Conservation (phyloP, 1,140 invertebrate genomes). For the Portunus trituberculatus region DNA sequence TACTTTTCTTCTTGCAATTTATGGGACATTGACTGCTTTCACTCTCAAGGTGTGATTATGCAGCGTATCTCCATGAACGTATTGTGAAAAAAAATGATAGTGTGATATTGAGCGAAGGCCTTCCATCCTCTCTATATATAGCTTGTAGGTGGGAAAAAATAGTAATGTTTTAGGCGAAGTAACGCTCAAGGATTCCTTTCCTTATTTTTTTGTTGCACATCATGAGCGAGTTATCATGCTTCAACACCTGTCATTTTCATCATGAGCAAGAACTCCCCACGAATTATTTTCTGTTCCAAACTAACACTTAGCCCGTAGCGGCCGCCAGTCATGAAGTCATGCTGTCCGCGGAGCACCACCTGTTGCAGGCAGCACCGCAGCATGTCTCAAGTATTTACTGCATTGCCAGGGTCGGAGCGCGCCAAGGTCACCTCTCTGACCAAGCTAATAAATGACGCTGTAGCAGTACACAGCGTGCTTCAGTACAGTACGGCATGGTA, state of each 20-base stretch:
- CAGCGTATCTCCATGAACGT: too few species aligned
- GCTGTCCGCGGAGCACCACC: neutral
- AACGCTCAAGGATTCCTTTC: neutral
- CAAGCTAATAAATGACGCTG: neutral
- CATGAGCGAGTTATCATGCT: neutral
- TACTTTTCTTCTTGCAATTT: too few species aligned
- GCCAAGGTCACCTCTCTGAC: neutral
- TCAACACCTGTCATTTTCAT: constrained; percentile 10
- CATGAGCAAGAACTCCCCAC: neutral
- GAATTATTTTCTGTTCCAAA: neutral
- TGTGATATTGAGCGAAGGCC: too few species aligned
- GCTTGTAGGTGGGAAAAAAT: too few species aligned
- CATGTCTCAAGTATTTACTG: neutral
- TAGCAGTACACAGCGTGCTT: neutral
- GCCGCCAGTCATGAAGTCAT: neutral
- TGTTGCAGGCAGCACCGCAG: neutral
- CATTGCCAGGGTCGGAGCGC: neutral
- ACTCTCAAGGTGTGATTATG: too few species aligned
- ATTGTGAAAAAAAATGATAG: too few species aligned
- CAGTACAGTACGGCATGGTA: neutral
- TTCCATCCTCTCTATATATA: too few species aligned
- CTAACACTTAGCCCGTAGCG: neutral
- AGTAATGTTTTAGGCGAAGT: too few species aligned
- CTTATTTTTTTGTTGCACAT: neutral
- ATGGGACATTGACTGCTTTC: too few species aligned